phyloP scores from a whole-genome alignment of 1,140 invertebrate genomes.

The Chymomyza costata region DNA sequence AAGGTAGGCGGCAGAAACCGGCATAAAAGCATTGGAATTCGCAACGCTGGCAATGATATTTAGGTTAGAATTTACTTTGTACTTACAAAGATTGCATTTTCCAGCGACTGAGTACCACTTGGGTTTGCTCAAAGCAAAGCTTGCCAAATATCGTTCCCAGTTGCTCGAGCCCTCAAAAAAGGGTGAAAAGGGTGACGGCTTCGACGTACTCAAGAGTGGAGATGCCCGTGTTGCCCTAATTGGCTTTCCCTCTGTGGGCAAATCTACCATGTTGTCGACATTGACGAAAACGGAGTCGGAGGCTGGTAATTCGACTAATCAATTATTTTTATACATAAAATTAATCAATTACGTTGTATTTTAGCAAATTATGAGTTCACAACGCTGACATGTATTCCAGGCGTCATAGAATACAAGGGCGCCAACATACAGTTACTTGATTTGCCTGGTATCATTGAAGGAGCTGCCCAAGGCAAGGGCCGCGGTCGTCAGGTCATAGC shows the following conservation, averaged over 20 bases:
- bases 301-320: slow-evolving; percentile 75
- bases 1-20: slow-evolving; percentile 82
- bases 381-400: slow-evolving; percentile 99
- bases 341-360: slow-evolving; percentile 47
- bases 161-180: slow-evolving; percentile 96
- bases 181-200: slow-evolving; percentile 98
- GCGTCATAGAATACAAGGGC: slow-evolving; percentile 98
- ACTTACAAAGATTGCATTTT: slow-evolving; percentile 54
- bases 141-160: slow-evolving; percentile 98
- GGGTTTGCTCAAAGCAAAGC: slow-evolving; percentile 97
- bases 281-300: slow-evolving; percentile 96
- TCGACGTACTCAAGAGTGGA: slow-evolving; percentile 99
- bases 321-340: no score
- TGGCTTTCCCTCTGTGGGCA: slow-evolving; percentile 98
- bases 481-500: slow-evolving; percentile 94
- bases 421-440: slow-evolving; percentile 99
- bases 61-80: slow-evolving; percentile 51
- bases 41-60: no score
- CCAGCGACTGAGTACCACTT: slow-evolving; percentile 99
- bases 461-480: slow-evolving; percentile 92
- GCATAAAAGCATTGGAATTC: slow-evolving; percentile 47
- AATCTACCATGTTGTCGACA: slow-evolving; percentile 95
- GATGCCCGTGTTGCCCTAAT: slow-evolving; percentile 99
- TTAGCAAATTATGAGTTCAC: slow-evolving; percentile 98
- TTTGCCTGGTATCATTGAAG: slow-evolving; percentile 98